Evolutionary conservation across 2,797 vertebrate species (phyloP).

Genomic region (Kryptolebias ocellatus): DNA sequence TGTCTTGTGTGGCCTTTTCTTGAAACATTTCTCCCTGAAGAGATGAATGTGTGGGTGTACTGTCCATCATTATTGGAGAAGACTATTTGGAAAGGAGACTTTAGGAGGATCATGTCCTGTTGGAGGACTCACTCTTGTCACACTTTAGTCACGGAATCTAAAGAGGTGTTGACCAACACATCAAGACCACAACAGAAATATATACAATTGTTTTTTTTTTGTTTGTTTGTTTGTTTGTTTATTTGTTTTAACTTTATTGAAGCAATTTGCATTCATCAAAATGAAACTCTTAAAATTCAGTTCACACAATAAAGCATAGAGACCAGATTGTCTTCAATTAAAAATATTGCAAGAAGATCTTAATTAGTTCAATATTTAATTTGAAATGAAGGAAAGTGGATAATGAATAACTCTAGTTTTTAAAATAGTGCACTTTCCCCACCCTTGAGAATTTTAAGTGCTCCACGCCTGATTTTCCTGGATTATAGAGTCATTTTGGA

Average conservation of each 20-base stretch:
- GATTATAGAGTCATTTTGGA: constrained; percentile 38
- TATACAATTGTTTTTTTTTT: too few species aligned
- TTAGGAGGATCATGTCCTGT: constrained; percentile 24
- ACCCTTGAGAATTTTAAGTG: constrained; percentile 28
- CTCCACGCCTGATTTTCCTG: constrained; percentile 38
- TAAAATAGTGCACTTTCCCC: constrained; percentile 17
- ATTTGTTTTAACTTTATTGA: not conserved
- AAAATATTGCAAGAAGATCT: constrained; percentile 29
- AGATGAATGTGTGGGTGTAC: constrained; percentile 51
- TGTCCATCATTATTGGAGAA: constrained; percentile 63
- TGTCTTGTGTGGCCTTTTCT: constrained; percentile 57
- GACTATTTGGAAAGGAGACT: constrained; percentile 70
- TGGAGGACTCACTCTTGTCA: constrained; percentile 56
- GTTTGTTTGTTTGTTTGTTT: too few species aligned
- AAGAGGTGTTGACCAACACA: constrained; percentile 18
- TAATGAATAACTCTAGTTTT: constrained; percentile 13
- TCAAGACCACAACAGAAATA: constrained; percentile 15
- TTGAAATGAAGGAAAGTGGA: constrained; percentile 3
- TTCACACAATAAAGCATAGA: not conserved
- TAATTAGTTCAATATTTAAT: constrained; percentile 25
- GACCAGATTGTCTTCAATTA: constrained; percentile 26
- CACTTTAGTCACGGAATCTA: constrained; percentile 41
- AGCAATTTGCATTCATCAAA: not conserved
- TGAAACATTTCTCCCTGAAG: constrained; percentile 60
- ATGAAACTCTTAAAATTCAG: not conserved